Percentiles rank a stretch among this genome's conserved stretches.
phyloP scores from a whole-genome alignment of 2,797 vertebrate species.

The Jordanella pulchra region DNA sequence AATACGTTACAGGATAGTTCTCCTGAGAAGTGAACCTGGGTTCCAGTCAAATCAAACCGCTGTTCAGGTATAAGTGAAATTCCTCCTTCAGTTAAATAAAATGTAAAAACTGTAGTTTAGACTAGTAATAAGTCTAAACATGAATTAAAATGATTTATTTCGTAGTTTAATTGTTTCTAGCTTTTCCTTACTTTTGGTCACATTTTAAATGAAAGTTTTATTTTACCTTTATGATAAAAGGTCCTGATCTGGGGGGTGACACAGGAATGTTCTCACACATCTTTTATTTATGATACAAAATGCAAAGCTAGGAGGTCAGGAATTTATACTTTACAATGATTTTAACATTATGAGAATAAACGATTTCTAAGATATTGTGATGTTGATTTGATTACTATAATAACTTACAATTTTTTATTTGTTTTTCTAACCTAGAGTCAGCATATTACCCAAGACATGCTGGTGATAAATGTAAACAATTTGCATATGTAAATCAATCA shows the following conservation, averaged over 20 bases:
- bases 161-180: background rate
- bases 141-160: no score
- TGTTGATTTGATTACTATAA: background rate
- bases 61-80: no score
- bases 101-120: no score
- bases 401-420: background rate
- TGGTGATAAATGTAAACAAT: constrained; percentile 38
- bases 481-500: constrained; percentile 59
- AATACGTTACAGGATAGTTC: no score
- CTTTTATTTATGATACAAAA: background rate
- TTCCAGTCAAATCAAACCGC: no score
- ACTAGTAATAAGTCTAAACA: no score
- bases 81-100: no score
- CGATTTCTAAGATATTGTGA: background rate
- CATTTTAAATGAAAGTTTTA: no score
- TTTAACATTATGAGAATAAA: background rate
- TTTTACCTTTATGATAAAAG: background rate
- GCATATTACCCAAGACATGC: constrained; percentile 25
- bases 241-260: background rate
- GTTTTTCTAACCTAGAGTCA: background rate
- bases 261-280: background rate
- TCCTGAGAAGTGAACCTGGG: no score
- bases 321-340: background rate
- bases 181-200: no score
- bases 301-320: background rate